Base-by-base conservation (phyloP, 2,113 vertebrate species). In the Chaetodon auriga region DNA sequence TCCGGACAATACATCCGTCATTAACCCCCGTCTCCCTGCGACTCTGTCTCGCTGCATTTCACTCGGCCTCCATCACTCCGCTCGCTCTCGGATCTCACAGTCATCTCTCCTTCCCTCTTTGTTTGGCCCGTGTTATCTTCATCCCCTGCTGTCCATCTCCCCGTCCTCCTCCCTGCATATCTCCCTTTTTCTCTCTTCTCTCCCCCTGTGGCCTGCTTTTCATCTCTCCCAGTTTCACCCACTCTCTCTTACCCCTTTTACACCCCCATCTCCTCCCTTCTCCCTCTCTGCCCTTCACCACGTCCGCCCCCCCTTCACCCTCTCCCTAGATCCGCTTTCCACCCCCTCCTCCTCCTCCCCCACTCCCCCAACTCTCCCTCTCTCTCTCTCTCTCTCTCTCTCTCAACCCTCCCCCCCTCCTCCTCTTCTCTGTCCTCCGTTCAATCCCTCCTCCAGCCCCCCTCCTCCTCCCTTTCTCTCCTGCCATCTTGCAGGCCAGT, bases 401-500 rank as follows among this genome's bases (percentile, higher is more conserved):
- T 54, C 84, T 25, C 71, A 54, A 62, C 63, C 68, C 36, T 18
- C 58, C 60, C 21, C 43, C 12, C 61, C 62, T 15, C 57, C 74
- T 62, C 79, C 68, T 73, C 80, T 60, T 57, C 78, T 58, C 81
- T 82, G 69, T 82, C 83, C 80, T 64, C 65, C 82, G 68, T 82
- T 82, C 88, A 80, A 82, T 81, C 84, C 86, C 66, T 51, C 63
- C 58, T 46, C 62, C 69, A 23, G 53, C 71, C 58, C 60, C 66
- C 63, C 76, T 65, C 78, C 75, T 69, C 80, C 81, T 71, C 84
- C 72, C 84, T 81, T 78, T 86, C 90, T 88, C 91, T 92, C 89
- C 89, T 94, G 93, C 93, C 93, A 93, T 94, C 92, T 93, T 94
- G 92, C 92, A 92, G 92, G 93, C 92, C 92, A 92, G 92, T 93